Conservation (phyloP, 2,797 vertebrate species). For the Nannoperca obscura region DNA sequence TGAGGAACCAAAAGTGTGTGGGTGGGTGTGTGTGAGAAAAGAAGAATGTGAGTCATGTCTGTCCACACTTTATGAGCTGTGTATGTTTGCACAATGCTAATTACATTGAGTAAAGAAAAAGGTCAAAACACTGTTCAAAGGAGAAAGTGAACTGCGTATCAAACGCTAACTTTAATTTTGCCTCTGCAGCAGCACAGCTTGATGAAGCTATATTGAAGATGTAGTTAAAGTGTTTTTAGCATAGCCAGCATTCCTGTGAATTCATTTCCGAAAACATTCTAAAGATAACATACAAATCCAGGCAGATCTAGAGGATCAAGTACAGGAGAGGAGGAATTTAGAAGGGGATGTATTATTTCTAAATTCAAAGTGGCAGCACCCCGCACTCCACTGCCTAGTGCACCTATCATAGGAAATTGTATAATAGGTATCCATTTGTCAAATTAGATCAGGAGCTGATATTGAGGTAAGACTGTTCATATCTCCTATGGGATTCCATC, state of each 20-base stretch:
- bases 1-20: not conserved
- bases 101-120: slow-evolving; percentile 79
- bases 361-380: slow-evolving; percentile 73
- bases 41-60: slow-evolving; percentile 80
- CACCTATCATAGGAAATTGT: slow-evolving; percentile 69
- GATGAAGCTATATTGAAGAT: slow-evolving; percentile 46
- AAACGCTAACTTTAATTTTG: slow-evolving; percentile 41
- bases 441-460: slow-evolving; percentile 79
- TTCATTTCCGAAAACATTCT: slow-evolving; percentile 58
- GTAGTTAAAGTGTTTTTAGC: slow-evolving; percentile 46
- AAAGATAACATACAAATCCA: slow-evolving; percentile 62
- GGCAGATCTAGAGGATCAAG: slow-evolving; percentile 59
- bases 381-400: slow-evolving; percentile 49
- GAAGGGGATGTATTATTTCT: slow-evolving; percentile 60
- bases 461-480: slow-evolving; percentile 69
- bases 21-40: slow-evolving; percentile 45
- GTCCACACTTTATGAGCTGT: slow-evolving; percentile 72
- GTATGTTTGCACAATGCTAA: slow-evolving; percentile 81
- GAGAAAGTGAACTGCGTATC: slow-evolving; percentile 45
- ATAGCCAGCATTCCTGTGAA: slow-evolving; percentile 42
- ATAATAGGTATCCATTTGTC: slow-evolving; percentile 78
- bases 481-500: slow-evolving; percentile 72
- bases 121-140: slow-evolving; percentile 77
- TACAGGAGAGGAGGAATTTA: slow-evolving; percentile 53
- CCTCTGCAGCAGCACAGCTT: slow-evolving; percentile 34